Conservation (phyloP, 2,888 invertebrate genomes). For the Microplitis deprimator region DNA sequence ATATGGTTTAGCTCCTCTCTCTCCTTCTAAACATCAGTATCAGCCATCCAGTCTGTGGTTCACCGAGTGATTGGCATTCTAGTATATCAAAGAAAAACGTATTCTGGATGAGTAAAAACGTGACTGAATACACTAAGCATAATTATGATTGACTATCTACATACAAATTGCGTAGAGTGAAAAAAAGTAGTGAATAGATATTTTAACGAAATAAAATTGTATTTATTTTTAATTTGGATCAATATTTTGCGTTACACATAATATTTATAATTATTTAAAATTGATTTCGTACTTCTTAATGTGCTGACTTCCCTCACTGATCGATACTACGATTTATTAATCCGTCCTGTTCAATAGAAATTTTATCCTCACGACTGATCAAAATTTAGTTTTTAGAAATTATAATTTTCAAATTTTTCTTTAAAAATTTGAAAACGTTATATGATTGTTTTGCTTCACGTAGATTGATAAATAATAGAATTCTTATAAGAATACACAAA, state of each 20-base stretch:
- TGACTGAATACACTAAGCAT: neutral
- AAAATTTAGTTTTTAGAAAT: conserved; percentile 2
- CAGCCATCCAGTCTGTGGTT: conserved; percentile 83
- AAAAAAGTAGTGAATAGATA: neutral
- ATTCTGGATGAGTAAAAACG: neutral
- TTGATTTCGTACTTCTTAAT: neutral
- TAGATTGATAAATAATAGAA: too few relatives aligned
- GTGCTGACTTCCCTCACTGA: conserved; percentile 11
- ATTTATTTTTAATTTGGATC: too few relatives aligned
- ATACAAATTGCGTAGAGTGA: neutral
- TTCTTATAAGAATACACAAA: too few relatives aligned
- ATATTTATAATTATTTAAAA: too few relatives aligned
- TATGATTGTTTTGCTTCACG: too few relatives aligned
- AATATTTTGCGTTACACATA: too few relatives aligned
- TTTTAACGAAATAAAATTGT: too few relatives aligned
- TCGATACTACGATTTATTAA: conserved; percentile 40
- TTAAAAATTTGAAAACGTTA: neutral
- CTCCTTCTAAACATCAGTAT: conserved; percentile 81
- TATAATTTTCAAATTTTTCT: neutral
- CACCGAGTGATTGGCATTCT: conserved; percentile 75
- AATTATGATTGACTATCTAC: neutral
- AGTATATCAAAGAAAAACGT: neutral
- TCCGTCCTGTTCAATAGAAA: conserved; percentile 48
- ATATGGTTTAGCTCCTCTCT: conserved; percentile 80
- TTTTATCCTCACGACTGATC: conserved; percentile 19